Conservation (phyloP, 1,140 invertebrate genomes). For the Bilobella aurantiaca region DNA sequence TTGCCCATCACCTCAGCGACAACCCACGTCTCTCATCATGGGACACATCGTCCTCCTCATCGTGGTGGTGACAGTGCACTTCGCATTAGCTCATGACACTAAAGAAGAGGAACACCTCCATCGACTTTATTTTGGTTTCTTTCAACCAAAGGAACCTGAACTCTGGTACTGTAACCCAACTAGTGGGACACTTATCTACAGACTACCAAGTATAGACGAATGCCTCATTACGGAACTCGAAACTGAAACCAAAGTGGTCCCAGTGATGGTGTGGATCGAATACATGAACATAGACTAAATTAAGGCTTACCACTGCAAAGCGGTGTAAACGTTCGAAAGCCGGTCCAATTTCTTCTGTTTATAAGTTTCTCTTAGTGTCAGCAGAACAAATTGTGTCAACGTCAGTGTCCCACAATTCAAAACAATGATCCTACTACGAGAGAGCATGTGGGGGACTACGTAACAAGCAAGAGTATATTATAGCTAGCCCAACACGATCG, state of each 20-base stretch:
- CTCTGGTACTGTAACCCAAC: not conserved
- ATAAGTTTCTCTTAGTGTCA: not conserved
- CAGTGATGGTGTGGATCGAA: not conserved
- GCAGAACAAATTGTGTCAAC: not conserved
- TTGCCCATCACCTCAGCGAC: too few relatives aligned
- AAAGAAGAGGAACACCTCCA: not conserved
- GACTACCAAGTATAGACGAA: not conserved
- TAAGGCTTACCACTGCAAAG: not conserved
- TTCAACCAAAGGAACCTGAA: not conserved
- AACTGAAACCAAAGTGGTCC: not conserved
- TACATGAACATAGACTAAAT: not conserved
- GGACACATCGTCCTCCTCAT: too few relatives aligned
- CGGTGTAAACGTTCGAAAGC: not conserved
- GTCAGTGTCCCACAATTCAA: not conserved
- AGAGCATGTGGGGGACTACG: not conserved
- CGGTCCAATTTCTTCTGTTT: not conserved
- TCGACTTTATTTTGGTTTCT: not conserved
- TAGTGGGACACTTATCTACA: not conserved
- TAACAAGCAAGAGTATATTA: not conserved
- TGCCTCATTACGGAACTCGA: not conserved
- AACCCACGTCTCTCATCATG: too few relatives aligned
- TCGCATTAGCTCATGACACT: too few relatives aligned
- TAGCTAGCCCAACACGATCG: not conserved
- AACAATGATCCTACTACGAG: not conserved
- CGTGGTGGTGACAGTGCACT: too few relatives aligned